Conservation (phyloP, 1,140 invertebrate genomes). For the Dreissena rostriformis region DNA sequence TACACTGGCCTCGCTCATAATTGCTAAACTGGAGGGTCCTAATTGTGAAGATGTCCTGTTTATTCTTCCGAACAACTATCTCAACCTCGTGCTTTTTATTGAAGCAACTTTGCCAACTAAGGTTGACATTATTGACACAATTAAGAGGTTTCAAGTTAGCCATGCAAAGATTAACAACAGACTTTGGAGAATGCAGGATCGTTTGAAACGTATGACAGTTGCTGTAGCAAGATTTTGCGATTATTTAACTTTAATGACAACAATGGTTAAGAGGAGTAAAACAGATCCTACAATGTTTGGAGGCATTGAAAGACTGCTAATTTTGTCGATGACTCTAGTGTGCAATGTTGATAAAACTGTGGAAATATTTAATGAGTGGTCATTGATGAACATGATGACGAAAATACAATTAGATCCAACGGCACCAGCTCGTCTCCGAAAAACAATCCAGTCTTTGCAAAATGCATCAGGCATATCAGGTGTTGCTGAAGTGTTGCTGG, state of each 20-base stretch:
- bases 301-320: slow-evolving; percentile 64
- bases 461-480: slow-evolving; percentile 52
- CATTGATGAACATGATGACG: slow-evolving; percentile 56
- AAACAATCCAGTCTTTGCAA: slow-evolving; percentile 46
- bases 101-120: slow-evolving; percentile 2
- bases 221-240: not conserved
- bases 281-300: slow-evolving; percentile 16
- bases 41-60: slow-evolving; percentile 46
- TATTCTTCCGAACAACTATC: slow-evolving; percentile 60
- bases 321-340: slow-evolving; percentile 60
- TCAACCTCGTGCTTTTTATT: slow-evolving; percentile 39
- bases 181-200: not conserved
- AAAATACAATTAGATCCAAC: slow-evolving; percentile 41
- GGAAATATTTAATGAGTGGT: slow-evolving; percentile 45
- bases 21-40: slow-evolving; percentile 55
- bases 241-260: slow-evolving; percentile 37
- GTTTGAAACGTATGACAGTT: not conserved
- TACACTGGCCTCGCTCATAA: slow-evolving; percentile 57
- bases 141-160: not conserved
- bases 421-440: slow-evolving; percentile 27
- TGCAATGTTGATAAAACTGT: slow-evolving; percentile 65
- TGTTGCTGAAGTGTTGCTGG: slow-evolving; percentile 49
- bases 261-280: slow-evolving; percentile 10
- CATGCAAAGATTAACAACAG: not conserved
- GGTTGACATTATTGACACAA: not conserved